Conservation (phyloP, 2,888 invertebrate species). For the Hesperia comma region DNA sequence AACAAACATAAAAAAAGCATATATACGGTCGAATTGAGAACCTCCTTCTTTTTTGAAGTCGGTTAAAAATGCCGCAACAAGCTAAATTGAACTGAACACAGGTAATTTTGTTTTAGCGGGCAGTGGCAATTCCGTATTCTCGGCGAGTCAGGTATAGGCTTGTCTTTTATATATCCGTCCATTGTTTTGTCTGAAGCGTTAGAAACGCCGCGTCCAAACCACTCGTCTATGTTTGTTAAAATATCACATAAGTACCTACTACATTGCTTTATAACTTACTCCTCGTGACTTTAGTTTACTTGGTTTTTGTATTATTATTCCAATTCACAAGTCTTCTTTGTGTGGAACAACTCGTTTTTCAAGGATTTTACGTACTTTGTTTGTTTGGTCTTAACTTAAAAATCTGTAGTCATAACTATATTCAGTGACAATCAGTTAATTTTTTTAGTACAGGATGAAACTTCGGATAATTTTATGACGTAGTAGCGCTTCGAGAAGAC, state of each 20-base stretch:
- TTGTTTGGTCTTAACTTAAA: neutral
- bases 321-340: neutral
- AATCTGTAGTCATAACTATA: too few relatives aligned
- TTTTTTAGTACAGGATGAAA: neutral
- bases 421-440: too few relatives aligned
- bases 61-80: too few relatives aligned
- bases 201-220: conserved; percentile 35
- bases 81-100: too few relatives aligned
- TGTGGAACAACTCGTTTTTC: conserved; percentile 3
- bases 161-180: neutral
- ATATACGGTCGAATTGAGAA: too few relatives aligned
- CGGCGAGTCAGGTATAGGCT: too few relatives aligned
- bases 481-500: too few relatives aligned
- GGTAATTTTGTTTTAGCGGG: too few relatives aligned
- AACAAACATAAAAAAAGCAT: too few relatives aligned
- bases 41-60: too few relatives aligned
- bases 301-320: neutral
- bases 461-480: neutral
- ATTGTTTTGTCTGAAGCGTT: neutral
- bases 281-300: neutral
- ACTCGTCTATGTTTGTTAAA: conserved; percentile 25
- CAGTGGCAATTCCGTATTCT: too few relatives aligned
- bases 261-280: neutral
- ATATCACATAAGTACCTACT: neutral
- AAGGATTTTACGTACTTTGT: neutral